A percentile compares a stretch with the other conserved stretches of the same genome.
phyloP scores from a whole-genome alignment of 2,888 invertebrate species.

The Eupithecia dodoneata region DNA sequence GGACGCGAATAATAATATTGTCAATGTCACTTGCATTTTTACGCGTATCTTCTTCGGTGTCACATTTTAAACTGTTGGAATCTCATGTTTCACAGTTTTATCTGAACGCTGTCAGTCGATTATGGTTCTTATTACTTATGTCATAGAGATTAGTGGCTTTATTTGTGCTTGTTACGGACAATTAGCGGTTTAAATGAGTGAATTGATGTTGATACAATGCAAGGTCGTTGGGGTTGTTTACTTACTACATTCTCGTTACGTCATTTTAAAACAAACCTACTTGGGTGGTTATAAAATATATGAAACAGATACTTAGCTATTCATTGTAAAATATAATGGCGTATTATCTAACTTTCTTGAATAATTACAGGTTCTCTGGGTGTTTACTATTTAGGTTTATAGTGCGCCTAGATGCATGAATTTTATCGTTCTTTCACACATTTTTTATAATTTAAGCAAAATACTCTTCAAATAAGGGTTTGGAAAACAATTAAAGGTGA shows the following conservation, averaged over 20 bases:
- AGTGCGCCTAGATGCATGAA: neutral
- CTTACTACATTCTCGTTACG: constrained; percentile 15
- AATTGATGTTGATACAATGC: constrained; percentile 59
- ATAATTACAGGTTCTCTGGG: neutral
- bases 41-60: constrained; percentile 51
- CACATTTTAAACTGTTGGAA: constrained; percentile 57
- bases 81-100: constrained; percentile 51
- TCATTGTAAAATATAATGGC: constrained; percentile 5
- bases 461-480: neutral
- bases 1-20: constrained; percentile 46
- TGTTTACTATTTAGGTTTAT: neutral
- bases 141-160: constrained; percentile 40
- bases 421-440: neutral
- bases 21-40: constrained; percentile 48
- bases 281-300: neutral
- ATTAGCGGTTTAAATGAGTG: constrained; percentile 55
- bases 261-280: constrained; percentile 1
- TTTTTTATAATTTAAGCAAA: neutral
- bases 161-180: constrained; percentile 49
- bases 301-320: neutral
- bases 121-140: constrained; percentile 48
- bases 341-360: constrained; percentile 5
- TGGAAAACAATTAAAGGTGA: neutral
- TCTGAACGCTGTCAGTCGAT: constrained; percentile 46
- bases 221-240: constrained; percentile 53